A percentile compares a stretch with the other conserved stretches of the same genome.
phyloP scores from a whole-genome alignment of 2,888 invertebrate species.

The Dynastes maya region DNA sequence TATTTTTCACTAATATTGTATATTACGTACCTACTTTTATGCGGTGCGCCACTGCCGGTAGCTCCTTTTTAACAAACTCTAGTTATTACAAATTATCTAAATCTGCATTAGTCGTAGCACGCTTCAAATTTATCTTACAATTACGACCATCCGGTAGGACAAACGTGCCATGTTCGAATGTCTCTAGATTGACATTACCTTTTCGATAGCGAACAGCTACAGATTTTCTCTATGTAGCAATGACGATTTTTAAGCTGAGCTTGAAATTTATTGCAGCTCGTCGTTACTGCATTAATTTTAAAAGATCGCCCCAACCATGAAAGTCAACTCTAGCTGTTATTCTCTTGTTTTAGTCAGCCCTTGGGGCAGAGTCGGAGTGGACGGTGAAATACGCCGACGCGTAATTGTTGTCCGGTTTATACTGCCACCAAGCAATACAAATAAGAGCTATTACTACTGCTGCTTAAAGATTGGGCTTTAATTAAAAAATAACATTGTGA shows the following conservation, averaged over 20 bases:
- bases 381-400: background rate
- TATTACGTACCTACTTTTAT: too few relatives aligned
- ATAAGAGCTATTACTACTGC: background rate
- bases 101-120: too few relatives aligned
- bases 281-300: constrained; percentile 20
- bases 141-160: too few relatives aligned
- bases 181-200: too few relatives aligned
- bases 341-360: constrained; percentile 8
- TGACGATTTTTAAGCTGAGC: constrained; percentile 2
- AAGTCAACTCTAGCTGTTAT: background rate
- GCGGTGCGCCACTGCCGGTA: too few relatives aligned
- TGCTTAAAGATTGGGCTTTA: background rate
- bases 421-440: background rate
- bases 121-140: too few relatives aligned
- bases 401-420: constrained; percentile 13
- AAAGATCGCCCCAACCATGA: background rate
- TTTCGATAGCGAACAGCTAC: too few relatives aligned
- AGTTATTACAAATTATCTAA: too few relatives aligned
- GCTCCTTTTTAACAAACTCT: too few relatives aligned
- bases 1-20: too few relatives aligned
- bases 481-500: constrained; percentile 5
- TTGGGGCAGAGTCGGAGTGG: background rate
- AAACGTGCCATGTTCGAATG: too few relatives aligned
- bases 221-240: background rate
- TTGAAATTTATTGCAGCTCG: constrained; percentile 21